Percentiles rank a stretch among this genome's conserved stretches.
phyloP scores from a whole-genome alignment of 2,888 invertebrate genomes.

The Macrophya alboannulata region DNA sequence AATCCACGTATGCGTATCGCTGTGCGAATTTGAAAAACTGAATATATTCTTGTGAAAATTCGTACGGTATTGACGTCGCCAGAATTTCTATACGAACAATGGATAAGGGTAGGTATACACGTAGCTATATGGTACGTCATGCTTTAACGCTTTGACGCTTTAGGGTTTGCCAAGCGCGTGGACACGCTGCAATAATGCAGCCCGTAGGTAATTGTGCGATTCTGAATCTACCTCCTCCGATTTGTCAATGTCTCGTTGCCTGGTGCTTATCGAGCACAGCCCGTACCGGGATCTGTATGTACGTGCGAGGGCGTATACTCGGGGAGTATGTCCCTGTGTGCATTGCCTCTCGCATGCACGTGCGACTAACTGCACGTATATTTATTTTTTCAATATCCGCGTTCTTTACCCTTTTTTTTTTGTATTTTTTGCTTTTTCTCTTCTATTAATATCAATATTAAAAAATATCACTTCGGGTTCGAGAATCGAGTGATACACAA shows the following conservation, averaged over 20 bases:
- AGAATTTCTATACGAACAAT: background rate
- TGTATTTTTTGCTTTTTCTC: background rate
- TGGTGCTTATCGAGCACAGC: slow-evolving; percentile 61
- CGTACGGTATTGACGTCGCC: background rate
- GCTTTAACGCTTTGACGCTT: slow-evolving; percentile 46
- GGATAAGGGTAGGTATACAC: background rate
- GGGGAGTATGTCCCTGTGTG: background rate
- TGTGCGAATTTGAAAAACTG: background rate
- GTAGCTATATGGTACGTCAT: background rate
- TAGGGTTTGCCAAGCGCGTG: background rate
- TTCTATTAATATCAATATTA: background rate
- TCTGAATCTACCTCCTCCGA: slow-evolving; percentile 58
- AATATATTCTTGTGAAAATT: background rate
- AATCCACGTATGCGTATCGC: too few relatives aligned
- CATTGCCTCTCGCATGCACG: background rate
- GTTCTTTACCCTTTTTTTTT: background rate
- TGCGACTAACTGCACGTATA: background rate
- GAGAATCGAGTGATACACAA: too few relatives aligned
- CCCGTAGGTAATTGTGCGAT: slow-evolving; percentile 57
- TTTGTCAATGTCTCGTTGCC: slow-evolving; percentile 66
- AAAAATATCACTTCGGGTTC: background rate
- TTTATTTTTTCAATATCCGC: background rate
- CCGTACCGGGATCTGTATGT: background rate
- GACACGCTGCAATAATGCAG: slow-evolving; percentile 59
- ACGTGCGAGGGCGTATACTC: background rate